A percentile compares a stretch with the other conserved stretches of the same genome.
Conservation (phyloP, 2,113 vertebrate genomes). For the Pseudopodoces humilis region DNA sequence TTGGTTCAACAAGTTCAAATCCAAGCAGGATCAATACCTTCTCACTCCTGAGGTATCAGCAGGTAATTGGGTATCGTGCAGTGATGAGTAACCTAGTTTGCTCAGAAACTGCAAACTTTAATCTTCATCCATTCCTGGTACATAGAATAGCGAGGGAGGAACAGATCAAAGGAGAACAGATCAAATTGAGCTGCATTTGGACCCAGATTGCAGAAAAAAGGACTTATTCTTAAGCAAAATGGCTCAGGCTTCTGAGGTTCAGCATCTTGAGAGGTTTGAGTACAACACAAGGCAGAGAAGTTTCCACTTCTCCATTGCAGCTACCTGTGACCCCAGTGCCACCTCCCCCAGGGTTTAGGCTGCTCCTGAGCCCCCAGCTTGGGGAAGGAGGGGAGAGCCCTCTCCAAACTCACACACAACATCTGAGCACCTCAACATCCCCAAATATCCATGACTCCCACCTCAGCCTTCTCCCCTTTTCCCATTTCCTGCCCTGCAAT, state of each 20-base stretch:
- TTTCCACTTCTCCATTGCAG: background rate
- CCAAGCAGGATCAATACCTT: conserved; percentile 48
- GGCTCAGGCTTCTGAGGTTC: background rate
- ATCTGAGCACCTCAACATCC: background rate
- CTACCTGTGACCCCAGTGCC: background rate
- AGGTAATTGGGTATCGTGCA: conserved; percentile 51
- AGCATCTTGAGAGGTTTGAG: background rate
- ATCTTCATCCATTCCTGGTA: conserved; percentile 46
- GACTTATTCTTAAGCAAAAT: conserved; percentile 46
- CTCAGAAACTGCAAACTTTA: conserved; percentile 62
- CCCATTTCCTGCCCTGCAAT: background rate
- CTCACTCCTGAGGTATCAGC: conserved; percentile 49
- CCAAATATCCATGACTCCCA: accelerated
- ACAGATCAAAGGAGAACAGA: conserved; percentile 58
- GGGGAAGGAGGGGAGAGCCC: background rate
- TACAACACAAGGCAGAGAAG: background rate
- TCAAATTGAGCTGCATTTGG: conserved; percentile 45
- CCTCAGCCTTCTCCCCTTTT: too few relatives aligned
- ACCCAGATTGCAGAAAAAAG: conserved; percentile 34
- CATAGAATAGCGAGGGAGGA: conserved; percentile 26
- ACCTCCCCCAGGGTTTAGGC: background rate
- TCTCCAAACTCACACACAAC: background rate
- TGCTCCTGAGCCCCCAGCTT: background rate
- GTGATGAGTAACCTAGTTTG: conserved; percentile 58
- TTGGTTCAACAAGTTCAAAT: conserved; percentile 48